Evolutionary conservation across 2,113 vertebrate genomes (phyloP), one percentile per base, ranked within the genome.

Genomic region (Willisornis vidua): DNA sequence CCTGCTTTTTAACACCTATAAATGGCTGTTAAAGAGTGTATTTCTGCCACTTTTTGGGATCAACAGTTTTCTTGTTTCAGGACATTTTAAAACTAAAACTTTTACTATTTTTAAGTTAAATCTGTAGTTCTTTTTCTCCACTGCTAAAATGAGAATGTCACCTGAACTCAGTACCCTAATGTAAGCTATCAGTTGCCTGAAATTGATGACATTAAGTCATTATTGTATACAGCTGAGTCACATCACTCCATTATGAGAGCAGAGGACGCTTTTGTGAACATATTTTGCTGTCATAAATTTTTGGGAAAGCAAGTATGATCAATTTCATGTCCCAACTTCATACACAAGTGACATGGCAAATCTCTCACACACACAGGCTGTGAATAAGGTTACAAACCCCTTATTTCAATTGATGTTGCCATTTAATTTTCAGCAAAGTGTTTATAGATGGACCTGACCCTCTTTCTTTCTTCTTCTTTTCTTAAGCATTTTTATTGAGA

Each of bases 341-440:
- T 85, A 76, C 6, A 45, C 7, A 84, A 57, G 59, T 77, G 63
- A 55, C 37, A 80, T 10, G 71, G 13, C 8, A 92, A 94, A 96
- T 84, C 52, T 41, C 10, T 93, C 79, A 83, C 31, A 11, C n/a
- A 52, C 26, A 58, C 26, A 88, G 19, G 5, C 20, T 76, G 26
- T 13, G 51, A 90, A 94, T 57, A 94, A 93, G 86, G 94, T 93
- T 63, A 72, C 24, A 91, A 77, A 86, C 10, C 3, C 25, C 41
- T 43, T 43, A 43, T 43, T 43, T 43, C 41, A 43, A 43, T 35
- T 75, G 79, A 94, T 92, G 29, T 45, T 88, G 24, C 26, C 29
- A 77, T 88, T 93, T 78, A 55, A 81, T 92, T 92, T 96, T 58
- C 72, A 63, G 37, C 26, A 63, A 90, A 82, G 33, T 59, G 19